Base-by-base conservation (phyloP, 2,113 vertebrate species). In the Oreochromis tanganicae region DNA sequence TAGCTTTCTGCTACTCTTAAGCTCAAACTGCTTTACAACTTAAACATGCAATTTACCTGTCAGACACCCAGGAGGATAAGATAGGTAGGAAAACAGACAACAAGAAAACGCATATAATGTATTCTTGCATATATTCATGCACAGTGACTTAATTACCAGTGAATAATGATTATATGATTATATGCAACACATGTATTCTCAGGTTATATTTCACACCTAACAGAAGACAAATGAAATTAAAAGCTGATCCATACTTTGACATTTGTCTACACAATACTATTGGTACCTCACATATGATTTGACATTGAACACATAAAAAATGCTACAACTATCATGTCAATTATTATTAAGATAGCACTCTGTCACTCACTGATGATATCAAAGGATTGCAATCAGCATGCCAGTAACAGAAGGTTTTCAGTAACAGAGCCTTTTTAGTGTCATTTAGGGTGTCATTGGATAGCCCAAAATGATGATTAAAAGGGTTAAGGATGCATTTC, bases 61-160 rank as follows among this genome's bases (percentile, higher is more conserved):
- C 16, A 41, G 1, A 21, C 19, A 38, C 19, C 63, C 19, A 3
- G 54, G 54, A 0, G 21, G 21, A 4, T 12, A 7, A 55, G n/a
- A 55, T 12, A 5, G 14, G 59, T 3, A 19, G 16, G 14, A 63
- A 36, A n/a, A 4, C 16, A n/a, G 32, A 38, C 9, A 2, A 4
- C 17, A 34, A 66, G 61, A 19, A 12, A 12, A 66, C 6, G 3
- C 34, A 21, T 11, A 19, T 66, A 66, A 63, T 36, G 59, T 6
- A n/a, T 38, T 12, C 61, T 38, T 34, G 19, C 6, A 66, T 66
- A n/a, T n/a, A 1, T 3, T 6, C 61, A 36, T 16, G 9, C 59
- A 36, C 32, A 36, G 9, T n/a, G 61, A 36, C 32, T 36, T 3
- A 10, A 36, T 36, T 12, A 36, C 17, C 32, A 66, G 19, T n/a